A percentile compares a stretch with the other conserved stretches of the same genome.
Conservation (phyloP, 2,113 vertebrate species). For the Argyrosomus japonicus region DNA sequence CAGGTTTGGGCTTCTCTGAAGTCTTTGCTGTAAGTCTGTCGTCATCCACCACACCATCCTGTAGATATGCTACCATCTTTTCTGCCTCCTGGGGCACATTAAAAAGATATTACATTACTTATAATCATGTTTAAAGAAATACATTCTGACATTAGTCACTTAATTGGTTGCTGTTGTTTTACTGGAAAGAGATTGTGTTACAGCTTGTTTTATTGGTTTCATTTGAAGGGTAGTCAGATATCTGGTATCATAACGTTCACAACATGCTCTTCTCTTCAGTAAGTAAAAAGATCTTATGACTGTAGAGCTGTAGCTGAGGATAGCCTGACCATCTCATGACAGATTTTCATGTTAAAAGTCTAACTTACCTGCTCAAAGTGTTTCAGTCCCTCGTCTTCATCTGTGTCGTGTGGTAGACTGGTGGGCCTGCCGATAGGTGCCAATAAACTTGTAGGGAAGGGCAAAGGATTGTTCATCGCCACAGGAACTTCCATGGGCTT, state of each 20-base stretch:
- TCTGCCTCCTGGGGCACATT: conserved; percentile 91
- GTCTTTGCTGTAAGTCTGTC: conserved; percentile 91
- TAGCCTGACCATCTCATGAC: neutral
- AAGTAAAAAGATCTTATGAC: neutral
- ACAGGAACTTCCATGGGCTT: conserved; percentile 76
- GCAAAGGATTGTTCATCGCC: conserved; percentile 63
- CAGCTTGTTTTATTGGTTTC: no score
- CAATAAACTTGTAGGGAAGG: conserved; percentile 77
- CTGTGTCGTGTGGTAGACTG: conserved; percentile 84
- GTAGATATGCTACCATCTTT: conserved; percentile 98
- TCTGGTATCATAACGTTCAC: neutral
- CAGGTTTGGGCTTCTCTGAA: conserved; percentile 89
- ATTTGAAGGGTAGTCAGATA: neutral
- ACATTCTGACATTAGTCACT: neutral
- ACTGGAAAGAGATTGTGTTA: neutral
- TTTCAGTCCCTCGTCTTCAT: conserved; percentile 98
- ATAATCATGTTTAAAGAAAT: neutral
- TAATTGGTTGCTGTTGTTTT: neutral
- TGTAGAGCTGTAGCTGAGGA: neutral
- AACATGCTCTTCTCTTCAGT: neutral
- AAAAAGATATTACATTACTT: neutral
- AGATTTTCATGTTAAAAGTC: neutral
- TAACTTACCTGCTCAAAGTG: conserved; percentile 93
- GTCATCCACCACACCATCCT: conserved; percentile 93
- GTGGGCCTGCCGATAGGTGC: conserved; percentile 71